Base-by-base conservation (phyloP, 2,113 vertebrate genomes). In the Tauraco erythrolophus region DNA sequence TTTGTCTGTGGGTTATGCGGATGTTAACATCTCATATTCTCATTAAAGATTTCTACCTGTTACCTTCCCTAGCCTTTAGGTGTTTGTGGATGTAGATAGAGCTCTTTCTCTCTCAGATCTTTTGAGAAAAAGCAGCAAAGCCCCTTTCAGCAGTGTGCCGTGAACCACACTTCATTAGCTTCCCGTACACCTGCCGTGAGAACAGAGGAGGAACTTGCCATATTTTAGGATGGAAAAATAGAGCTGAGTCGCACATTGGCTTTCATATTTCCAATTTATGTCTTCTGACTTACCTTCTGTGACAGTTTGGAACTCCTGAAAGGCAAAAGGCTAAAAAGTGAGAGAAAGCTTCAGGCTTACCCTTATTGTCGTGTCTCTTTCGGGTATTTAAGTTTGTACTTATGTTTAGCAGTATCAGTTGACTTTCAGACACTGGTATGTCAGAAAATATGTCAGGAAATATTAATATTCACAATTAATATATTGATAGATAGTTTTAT, bases 391-490 rank as follows among this genome's bases (percentile, higher is more conserved):
- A 77, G 93, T 60, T 74, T 28, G 62, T 88, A 45, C 90, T 84
- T 93, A 39, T 56, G 77, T 83, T 71, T 45, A 65, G 66, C 72
- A 30, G 60, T 14, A 43, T 19, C 27, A 60, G 61, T 76, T 87
- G 93, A 65, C 97, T 97, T 93, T 96, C 88, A 96, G 95, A 79
- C 74, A 92, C 43, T 21, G 31, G 16, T 78, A 78, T 66, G 76
- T 39, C 86, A 96, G 65, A 43, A 94, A 96, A 94, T 78, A 78
- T 66, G 76, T 39, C 86, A 96, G 65, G 39, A 94, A 96, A 94
- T 93, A 96, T 96, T 95, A 96, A 97, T 97, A 97, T 85, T 78
- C 80, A 69, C 89, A 95, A 95, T 93, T 97, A 95, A 91, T 89
- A 65, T 70, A 69, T 46, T 94, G 94, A 95, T 86, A 62, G 10